Evolutionary conservation across 2,797 vertebrate genomes (phyloP).

Genomic region (Parauchenoglanis punctatus): DNA sequence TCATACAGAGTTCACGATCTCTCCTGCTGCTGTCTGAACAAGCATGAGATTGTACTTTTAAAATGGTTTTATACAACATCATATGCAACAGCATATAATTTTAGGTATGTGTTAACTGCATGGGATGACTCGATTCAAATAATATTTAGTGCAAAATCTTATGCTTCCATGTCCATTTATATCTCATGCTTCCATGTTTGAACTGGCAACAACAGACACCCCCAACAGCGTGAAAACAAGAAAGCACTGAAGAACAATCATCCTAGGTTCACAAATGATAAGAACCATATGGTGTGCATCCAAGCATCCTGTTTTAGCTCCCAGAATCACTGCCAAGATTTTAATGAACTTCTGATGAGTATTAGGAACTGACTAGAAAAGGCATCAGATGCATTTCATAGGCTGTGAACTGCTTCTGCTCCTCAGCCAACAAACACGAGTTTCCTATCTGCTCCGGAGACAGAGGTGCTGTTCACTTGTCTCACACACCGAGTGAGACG

Average conservation of each 20-base stretch:
- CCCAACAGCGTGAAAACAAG: constrained; percentile 40
- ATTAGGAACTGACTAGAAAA: constrained; percentile 43
- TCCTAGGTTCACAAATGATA: constrained; percentile 41
- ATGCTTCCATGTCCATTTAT: not conserved
- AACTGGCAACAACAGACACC: constrained; percentile 23
- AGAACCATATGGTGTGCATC: constrained; percentile 50
- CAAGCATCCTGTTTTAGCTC: constrained; percentile 23
- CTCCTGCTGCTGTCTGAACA: not conserved
- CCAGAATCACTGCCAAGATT: constrained; percentile 34
- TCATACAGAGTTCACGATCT: not conserved
- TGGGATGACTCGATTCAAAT: not conserved
- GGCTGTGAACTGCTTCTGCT: constrained; percentile 24
- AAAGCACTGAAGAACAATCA: constrained; percentile 45
- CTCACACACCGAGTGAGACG: not conserved
- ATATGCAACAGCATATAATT: not conserved
- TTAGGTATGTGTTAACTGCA: not conserved
- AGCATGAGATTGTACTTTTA: not conserved
- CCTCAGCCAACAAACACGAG: constrained; percentile 16
- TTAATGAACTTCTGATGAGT: constrained; percentile 57
- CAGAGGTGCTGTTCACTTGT: constrained; percentile 19
- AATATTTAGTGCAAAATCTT: not conserved
- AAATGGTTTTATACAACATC: not conserved
- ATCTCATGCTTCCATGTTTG: constrained; percentile 34
- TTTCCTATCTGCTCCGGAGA: not conserved
- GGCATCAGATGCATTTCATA: constrained; percentile 20